Conservation (phyloP, 1,140 invertebrate genomes). For the Steinernema feltiae region DNA sequence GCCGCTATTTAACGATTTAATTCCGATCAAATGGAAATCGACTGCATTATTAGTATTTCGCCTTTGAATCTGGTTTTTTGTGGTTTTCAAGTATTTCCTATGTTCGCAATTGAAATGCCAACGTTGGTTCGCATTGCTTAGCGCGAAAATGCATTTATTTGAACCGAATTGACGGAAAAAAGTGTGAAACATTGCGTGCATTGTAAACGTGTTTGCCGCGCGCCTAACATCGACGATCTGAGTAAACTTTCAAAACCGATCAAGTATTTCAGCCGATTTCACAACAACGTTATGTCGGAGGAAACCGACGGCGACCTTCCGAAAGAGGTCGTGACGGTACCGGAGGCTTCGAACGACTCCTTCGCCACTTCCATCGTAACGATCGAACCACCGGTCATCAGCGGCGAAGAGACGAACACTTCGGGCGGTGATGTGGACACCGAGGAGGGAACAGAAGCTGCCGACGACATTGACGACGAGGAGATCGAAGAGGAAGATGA, state of each 20-base stretch:
- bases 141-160: too few species aligned
- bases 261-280: background rate
- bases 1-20: too few species aligned
- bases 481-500: constrained; percentile 42
- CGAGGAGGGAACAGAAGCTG: background rate
- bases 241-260: background rate
- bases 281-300: background rate
- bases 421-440: background rate
- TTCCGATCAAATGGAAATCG: too few species aligned
- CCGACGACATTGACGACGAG: background rate
- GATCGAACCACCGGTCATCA: background rate
- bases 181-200: too few species aligned
- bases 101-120: too few species aligned
- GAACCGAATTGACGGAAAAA: too few species aligned
- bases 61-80: too few species aligned
- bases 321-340: background rate
- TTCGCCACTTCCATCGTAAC: background rate
- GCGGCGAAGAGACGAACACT: background rate
- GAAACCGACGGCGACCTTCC: constrained; percentile 8
- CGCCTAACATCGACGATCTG: too few species aligned
- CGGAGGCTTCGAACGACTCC: background rate
- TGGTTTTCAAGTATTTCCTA: too few species aligned
- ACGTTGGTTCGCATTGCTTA: too few species aligned
- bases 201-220: too few species aligned
- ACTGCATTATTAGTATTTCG: too few species aligned